A percentile compares a stretch with the other conserved stretches of the same genome.
Evolutionary conservation across 2,797 vertebrate genomes (phyloP).

Genomic region (Moxostoma hubbsi): DNA sequence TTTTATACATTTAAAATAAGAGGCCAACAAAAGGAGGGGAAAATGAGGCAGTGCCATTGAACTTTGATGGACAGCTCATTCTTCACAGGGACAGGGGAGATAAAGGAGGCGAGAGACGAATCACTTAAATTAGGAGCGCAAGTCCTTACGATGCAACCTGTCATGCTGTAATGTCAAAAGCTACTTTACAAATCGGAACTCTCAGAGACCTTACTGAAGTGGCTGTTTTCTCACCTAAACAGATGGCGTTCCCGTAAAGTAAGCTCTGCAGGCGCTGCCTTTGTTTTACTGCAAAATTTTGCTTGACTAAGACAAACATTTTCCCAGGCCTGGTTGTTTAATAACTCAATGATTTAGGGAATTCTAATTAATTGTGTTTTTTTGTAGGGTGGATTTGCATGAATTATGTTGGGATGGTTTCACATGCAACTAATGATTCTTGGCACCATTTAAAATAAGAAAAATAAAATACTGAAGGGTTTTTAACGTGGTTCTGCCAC

Average conservation of each 20-base stretch:
- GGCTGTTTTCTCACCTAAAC: not conserved
- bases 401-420: conserved; percentile 59
- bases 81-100: conserved; percentile 19
- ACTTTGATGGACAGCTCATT: conserved; percentile 40
- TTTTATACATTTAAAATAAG: conserved; percentile 16
- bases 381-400: conserved; percentile 36
- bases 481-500: conserved; percentile 5
- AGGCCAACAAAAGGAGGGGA: conserved; percentile 4
- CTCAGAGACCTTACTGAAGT: not conserved
- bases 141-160: conserved; percentile 27
- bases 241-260: conserved; percentile 18
- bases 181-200: conserved; percentile 14
- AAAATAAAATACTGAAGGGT: conserved; percentile 42
- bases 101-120: conserved; percentile 6
- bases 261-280: conserved; percentile 11
- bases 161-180: conserved; percentile 2
- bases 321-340: not conserved
- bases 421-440: conserved; percentile 66
- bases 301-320: not conserved
- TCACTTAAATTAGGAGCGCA: conserved; percentile 34
- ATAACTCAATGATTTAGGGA: conserved; percentile 16
- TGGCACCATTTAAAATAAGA: conserved; percentile 64
- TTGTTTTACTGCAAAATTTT: conserved; percentile 1
- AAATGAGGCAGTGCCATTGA: conserved; percentile 32
- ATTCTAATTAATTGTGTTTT: conserved; percentile 16